A percentile compares a stretch with the other conserved stretches of the same genome.
Conservation (phyloP, 1,140 invertebrate genomes). For the Cydia amplana region DNA sequence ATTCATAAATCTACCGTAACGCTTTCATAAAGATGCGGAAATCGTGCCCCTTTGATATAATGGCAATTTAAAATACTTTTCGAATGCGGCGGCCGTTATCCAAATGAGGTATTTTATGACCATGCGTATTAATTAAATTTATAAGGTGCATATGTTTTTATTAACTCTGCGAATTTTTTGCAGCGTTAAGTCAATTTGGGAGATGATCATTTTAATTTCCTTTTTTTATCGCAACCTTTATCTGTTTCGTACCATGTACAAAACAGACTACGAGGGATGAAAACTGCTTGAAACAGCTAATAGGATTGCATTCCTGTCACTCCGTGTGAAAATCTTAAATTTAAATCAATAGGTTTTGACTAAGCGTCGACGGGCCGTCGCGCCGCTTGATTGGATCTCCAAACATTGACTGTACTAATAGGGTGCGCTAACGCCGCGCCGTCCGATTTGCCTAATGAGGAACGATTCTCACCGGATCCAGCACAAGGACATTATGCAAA, state of each 20-base stretch:
- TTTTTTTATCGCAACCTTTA: not conserved
- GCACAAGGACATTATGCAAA: slow-evolving; percentile 72
- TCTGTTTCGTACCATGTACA: not conserved
- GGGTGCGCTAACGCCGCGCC: slow-evolving; percentile 64
- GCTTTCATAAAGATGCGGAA: slow-evolving; percentile 74
- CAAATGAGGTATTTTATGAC: slow-evolving; percentile 26
- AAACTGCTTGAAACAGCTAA: not conserved
- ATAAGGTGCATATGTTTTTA: slow-evolving; percentile 17
- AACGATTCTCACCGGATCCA: slow-evolving; percentile 60
- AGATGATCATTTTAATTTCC: not conserved
- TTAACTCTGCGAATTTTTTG: slow-evolving; percentile 21
- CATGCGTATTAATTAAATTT: slow-evolving; percentile 18
- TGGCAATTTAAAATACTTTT: slow-evolving; percentile 56
- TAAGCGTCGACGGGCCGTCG: slow-evolving; percentile 49
- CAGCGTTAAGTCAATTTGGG: not conserved
- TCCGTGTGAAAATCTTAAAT: slow-evolving; percentile 22
- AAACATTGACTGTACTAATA: slow-evolving; percentile 76
- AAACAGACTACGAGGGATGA: not conserved
- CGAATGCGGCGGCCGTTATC: slow-evolving; percentile 27
- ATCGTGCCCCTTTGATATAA: slow-evolving; percentile 62
- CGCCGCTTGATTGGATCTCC: slow-evolving; percentile 58
- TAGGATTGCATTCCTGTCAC: not conserved
- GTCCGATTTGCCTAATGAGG: slow-evolving; percentile 76
- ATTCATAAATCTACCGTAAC: slow-evolving; percentile 77
- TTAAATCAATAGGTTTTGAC: slow-evolving; percentile 29